Base-by-base conservation (phyloP, 2,113 vertebrate species). In the Ptychochromis oligacanthus region DNA sequence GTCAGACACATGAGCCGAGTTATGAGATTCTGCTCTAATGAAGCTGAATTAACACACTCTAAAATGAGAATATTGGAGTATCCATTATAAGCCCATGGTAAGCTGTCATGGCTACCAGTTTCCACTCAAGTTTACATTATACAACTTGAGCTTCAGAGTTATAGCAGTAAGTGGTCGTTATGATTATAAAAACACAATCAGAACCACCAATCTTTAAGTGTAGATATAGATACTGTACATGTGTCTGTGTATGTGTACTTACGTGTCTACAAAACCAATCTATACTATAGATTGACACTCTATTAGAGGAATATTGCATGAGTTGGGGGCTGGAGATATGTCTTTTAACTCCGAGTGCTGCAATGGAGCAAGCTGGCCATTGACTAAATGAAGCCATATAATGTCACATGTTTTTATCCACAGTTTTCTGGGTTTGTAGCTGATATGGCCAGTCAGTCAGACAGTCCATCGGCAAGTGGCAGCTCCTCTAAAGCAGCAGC, bases 201-300 rank as follows among this genome's bases (percentile, higher is more conserved):
- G 82, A 91, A 74, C 88, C 85, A 90, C 86, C 77, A n/a, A 75
- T 83, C 77, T 89, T 77, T 79, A 89, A 87, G 88, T 91, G 89
- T 89, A 87, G 77, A 75, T 91, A 91, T 92, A 91, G 82, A 89
- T 89, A 87, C 77, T 82, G 87, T 90, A 83, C 14, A 75, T 83
- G 80, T 81, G 70, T 86, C 31, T 79, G 57, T 89, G 75, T 92
- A 83, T 89, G 72, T 88, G 85, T 90, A 87, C 86, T 82, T 90
- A 61, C 83, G 74, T 92, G 85, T 85, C 90, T 93, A 92, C 86
- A 90, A 94, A 94, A 87, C 88, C 90, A 90, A 92, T 93, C 90
- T 93, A 92, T 86, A 81, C 92, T 92, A 94, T 93, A 94, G 93
- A 94, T 94, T 88, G 93, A 92, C 84, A 89, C 90, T 90, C 85